Percentiles rank a stretch among this genome's conserved stretches.
Evolutionary conservation across 2,113 vertebrate species (phyloP).

Genomic region (Nerophis ophidion): DNA sequence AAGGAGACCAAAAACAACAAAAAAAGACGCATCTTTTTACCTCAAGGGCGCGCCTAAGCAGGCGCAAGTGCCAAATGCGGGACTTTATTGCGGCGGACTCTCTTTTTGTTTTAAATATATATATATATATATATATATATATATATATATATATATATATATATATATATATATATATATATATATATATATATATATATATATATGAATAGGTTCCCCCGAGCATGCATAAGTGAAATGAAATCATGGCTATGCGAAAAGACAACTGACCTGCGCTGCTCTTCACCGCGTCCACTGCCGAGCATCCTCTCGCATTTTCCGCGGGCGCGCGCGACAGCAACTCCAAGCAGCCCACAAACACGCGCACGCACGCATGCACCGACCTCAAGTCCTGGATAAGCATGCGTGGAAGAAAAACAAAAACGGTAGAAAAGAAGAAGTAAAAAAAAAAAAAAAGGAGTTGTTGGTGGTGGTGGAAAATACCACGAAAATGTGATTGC

Average conservation of each 20-base stretch:
- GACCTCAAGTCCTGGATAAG: conserved; percentile 53
- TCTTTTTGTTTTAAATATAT: too few relatives aligned
- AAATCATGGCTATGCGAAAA: neutral
- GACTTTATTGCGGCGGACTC: too few relatives aligned
- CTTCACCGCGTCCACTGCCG: conserved; percentile 52
- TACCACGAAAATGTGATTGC: neutral
- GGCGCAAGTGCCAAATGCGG: too few relatives aligned
- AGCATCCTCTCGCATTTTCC: conserved; percentile 71
- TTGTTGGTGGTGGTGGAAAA: too few relatives aligned
- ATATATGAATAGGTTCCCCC: too few relatives aligned
- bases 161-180: too few relatives aligned
- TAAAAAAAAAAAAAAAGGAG: neutral
- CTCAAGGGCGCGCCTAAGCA: conserved; percentile 65
- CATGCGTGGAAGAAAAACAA: neutral
- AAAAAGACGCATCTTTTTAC: conserved; percentile 21
- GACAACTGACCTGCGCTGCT: conserved; percentile 66
- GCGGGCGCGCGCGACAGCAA: conserved; percentile 47
- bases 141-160: too few relatives aligned
- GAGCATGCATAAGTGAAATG: neutral
- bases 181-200: too few relatives aligned
- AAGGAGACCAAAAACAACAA: conserved; percentile 1
- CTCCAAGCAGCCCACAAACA: conserved; percentile 49
- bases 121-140: too few relatives aligned
- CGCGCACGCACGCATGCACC: conserved; percentile 27
- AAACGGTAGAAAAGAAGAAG: neutral